Percentiles rank a stretch among this genome's conserved stretches.
These are phyloP conservation scores for Pinna nobilis DNA, from an alignment of 1,140 invertebrate genomes.

Conservation along the genomic window DNA sequence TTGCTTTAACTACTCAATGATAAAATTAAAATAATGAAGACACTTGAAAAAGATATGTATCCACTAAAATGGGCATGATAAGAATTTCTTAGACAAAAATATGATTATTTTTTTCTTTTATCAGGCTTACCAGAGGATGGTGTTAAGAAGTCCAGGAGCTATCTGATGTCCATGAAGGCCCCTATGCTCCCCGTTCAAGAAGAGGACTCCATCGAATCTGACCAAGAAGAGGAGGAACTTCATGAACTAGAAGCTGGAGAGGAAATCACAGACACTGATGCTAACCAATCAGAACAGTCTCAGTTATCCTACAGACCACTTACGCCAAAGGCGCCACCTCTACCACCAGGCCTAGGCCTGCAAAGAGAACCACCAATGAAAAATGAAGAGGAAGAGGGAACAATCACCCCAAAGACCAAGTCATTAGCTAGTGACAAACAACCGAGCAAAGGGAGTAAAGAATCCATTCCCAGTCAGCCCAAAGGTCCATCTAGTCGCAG, in stretches of 20 bases:
- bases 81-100: neutral
- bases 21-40: no score
- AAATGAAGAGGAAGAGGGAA: constrained; percentile 24
- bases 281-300: constrained; percentile 57
- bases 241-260: constrained; percentile 47
- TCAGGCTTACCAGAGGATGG: constrained; percentile 65
- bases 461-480: neutral
- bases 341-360: constrained; percentile 61
- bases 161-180: constrained; percentile 60
- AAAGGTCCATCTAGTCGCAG: constrained; percentile 6
- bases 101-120: neutral
- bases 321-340: constrained; percentile 66
- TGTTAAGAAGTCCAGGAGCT: constrained; percentile 64
- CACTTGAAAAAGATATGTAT: no score
- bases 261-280: constrained; percentile 44
- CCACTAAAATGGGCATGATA: no score
- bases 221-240: constrained; percentile 45
- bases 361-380: constrained; percentile 55
- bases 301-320: constrained; percentile 69
- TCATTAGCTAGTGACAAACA: neutral
- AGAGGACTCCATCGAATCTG: constrained; percentile 48
- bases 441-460: constrained; percentile 6
- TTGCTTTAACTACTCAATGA: no score
- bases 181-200: constrained; percentile 45
- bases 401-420: constrained; percentile 1